Conservation (phyloP, 2,113 vertebrate species). For the Psittacus erithacus region DNA sequence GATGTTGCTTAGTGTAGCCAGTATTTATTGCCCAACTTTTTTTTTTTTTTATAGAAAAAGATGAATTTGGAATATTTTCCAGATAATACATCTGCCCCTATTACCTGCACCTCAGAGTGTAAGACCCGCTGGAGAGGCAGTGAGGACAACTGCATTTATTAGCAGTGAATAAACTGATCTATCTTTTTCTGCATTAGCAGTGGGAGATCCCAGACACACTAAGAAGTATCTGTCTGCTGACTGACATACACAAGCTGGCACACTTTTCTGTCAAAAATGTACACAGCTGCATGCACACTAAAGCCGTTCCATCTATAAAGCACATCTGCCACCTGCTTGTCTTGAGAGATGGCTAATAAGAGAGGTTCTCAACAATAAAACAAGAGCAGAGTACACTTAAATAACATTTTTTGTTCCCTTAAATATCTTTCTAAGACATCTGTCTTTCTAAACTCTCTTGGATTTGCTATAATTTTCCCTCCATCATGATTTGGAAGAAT, state of each 20-base stretch:
- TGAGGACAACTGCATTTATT: slow-evolving; percentile 65
- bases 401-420: not conserved
- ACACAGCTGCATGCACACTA: slow-evolving; percentile 1
- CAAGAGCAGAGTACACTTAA: not conserved
- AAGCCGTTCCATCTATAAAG: not conserved
- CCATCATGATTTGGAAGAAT: not conserved
- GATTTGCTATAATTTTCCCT: not conserved
- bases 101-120: slow-evolving; percentile 24
- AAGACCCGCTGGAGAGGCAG: not conserved
- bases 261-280: not conserved
- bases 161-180: slow-evolving; percentile 58
- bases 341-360: not conserved
- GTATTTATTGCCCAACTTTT: slow-evolving; percentile 33
- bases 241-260: slow-evolving; percentile 36
- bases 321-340: not conserved
- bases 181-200: slow-evolving; percentile 54
- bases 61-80: slow-evolving; percentile 72
- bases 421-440: not conserved
- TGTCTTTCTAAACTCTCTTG: not conserved
- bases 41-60: slow-evolving; percentile 12
- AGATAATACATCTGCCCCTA: slow-evolving; percentile 68
- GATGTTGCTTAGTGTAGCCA: not conserved
- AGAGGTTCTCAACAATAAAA: not conserved
- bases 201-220: slow-evolving; percentile 13
- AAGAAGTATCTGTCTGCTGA: slow-evolving; percentile 49